Base-by-base conservation (phyloP, 37 sponge, comb jelly and placozoan genomes). In the Sycon ciliatum region DNA sequence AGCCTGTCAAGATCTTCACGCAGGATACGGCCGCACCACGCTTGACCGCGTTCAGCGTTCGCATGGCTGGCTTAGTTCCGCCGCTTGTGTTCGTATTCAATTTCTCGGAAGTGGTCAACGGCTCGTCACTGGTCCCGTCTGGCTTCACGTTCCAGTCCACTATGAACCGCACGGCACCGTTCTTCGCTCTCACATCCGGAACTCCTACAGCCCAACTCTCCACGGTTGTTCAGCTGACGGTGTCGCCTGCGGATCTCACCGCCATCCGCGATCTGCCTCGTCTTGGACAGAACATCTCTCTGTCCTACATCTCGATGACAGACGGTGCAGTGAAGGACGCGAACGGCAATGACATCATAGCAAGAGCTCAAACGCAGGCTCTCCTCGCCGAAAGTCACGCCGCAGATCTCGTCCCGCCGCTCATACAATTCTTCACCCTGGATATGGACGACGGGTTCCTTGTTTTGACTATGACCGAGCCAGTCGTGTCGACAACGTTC, bases 71-170 rank as follows among this genome's bases (percentile, higher is more conserved):
- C 56, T 65, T 72, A 7, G 60, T 84, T 29, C 92, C 92, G 54
- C 92, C 92, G 29, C 78, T 52, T 32, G 11, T 56, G 20, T 62
- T 92, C 18, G 67, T 55, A 18, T 58, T 92, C 0, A 31, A 65
- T 3, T 92, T 92, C 39, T 72, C 78, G 38, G 88, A 92, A 39
- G 85, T 65, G 32, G 78, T 92, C 33, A 38, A 80, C 60, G 52
- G 83, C 7, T 52, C 81, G 23, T 83, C 93, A 0, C 73, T 92
- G 2, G 9, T 22, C 11, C 22, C 32, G 16, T 11, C 7, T 30
- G 63, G 16, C 63, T 30, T 60, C 16, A 18, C 63, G 11, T 18
- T 60, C 7, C 63, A 60, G 16, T 11, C 26, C 7, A 24, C 63
- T 7, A 24, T 22, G 16, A 24, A 60, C 26, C 22, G 63, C 27